These are phyloP conservation scores for Synanthedon myopaeformis DNA, from an alignment of 2,888 invertebrate species.

Conservation along the genomic window DNA sequence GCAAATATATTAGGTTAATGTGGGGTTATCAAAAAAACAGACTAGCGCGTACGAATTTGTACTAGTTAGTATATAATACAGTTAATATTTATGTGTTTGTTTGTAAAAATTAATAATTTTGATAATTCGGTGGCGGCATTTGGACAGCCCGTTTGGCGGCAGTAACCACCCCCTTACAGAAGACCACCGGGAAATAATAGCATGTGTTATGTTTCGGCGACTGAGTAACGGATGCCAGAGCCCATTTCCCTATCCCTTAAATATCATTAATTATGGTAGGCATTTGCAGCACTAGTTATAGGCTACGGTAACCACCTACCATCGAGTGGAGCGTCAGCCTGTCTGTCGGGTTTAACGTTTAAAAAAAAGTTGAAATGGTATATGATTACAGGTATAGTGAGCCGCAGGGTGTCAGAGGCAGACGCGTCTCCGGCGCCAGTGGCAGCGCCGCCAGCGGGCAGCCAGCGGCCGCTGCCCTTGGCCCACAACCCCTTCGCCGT, in stretches of 20 bases:
- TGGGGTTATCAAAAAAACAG: too few species aligned
- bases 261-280: not conserved
- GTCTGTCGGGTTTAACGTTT: not conserved
- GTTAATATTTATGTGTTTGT: not conserved
- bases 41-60: too few species aligned
- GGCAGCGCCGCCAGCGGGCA: conserved; percentile 10
- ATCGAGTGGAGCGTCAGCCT: too few species aligned
- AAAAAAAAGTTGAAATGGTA: not conserved
- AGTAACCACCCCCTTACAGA: too few species aligned
- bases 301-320: too few species aligned
- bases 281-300: conserved; percentile 8
- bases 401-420: conserved; percentile 50
- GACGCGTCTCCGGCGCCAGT: conserved; percentile 30
- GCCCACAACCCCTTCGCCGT: conserved; percentile 91
- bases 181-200: too few species aligned
- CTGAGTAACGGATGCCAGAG: too few species aligned
- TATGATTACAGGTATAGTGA: conserved; percentile 33
- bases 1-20: too few species aligned
- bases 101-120: not conserved
- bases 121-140: not conserved
- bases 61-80: too few species aligned
- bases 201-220: too few species aligned
- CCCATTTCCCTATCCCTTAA: too few species aligned
- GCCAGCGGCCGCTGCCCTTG: conserved; percentile 18
- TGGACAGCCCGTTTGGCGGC: too few species aligned